These are phyloP conservation scores for Poecilia picta DNA, from an alignment of 2,797 vertebrate species.

Conservation along the genomic window DNA sequence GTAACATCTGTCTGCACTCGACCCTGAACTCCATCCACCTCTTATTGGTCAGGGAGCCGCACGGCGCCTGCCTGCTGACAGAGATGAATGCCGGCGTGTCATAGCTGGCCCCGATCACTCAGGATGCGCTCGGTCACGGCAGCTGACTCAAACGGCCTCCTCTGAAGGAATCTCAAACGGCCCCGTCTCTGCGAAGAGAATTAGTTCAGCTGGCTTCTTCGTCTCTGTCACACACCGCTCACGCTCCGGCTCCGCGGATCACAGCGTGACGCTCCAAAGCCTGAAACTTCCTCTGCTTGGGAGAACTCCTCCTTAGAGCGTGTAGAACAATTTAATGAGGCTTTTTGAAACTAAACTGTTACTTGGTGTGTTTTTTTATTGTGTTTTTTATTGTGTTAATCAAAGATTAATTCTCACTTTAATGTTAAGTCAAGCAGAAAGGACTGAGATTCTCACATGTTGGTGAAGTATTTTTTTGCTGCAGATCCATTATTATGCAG, in stretches of 20 bases:
- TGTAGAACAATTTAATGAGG: constrained; percentile 22
- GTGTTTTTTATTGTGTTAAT: constrained; percentile 4
- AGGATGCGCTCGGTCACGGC: constrained; percentile 11
- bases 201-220: constrained; percentile 31
- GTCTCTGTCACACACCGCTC: constrained; percentile 22
- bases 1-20: constrained; percentile 10
- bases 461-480: no score
- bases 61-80: constrained; percentile 9
- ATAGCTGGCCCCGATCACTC: constrained; percentile 10
- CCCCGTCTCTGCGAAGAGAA: constrained; percentile 24
- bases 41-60: constrained; percentile 10
- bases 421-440: no score
- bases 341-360: constrained; percentile 13
- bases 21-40: background rate
- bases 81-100: constrained; percentile 22
- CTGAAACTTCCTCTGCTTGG: constrained; percentile 19
- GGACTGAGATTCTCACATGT: no score
- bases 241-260: constrained; percentile 30
- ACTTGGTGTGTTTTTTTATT: background rate
- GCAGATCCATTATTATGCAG: no score
- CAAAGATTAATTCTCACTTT: no score
- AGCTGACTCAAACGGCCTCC: constrained; percentile 33
- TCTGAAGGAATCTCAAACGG: constrained; percentile 40
- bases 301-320: constrained; percentile 13
- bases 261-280: constrained; percentile 21